Conservation (phyloP, 1,140 invertebrate genomes). For the Drosophila subpulchrella region DNA sequence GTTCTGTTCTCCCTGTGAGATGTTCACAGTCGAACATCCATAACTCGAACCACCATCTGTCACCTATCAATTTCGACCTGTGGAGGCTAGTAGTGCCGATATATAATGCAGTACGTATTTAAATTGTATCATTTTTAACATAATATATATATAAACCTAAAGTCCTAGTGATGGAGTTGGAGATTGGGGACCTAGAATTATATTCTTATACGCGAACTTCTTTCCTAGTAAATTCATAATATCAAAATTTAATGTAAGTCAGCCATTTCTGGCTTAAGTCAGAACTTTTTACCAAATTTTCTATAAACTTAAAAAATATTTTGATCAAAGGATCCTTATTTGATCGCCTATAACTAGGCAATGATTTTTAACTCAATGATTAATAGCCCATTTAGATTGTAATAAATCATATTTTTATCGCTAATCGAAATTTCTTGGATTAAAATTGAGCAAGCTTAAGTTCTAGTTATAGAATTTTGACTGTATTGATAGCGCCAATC, state of each 20-base stretch:
- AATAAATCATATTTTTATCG: no score
- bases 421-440: not conserved
- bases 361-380: not conserved
- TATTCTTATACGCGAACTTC: no score
- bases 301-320: not conserved
- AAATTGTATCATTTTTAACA: not conserved
- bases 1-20: constrained; percentile 19
- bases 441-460: not conserved
- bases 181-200: no score
- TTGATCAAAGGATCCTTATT: no score
- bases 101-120: not conserved
- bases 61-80: not conserved
- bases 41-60: constrained; percentile 5
- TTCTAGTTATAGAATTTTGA: constrained; percentile 3
- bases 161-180: no score
- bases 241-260: no score
- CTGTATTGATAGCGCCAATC: constrained; percentile 42
- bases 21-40: constrained; percentile 11
- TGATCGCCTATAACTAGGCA: not conserved
- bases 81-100: not conserved
- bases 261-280: not conserved
- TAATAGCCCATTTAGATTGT: no score
- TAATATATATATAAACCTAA: not conserved
- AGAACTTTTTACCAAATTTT: no score
- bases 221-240: no score